phyloP scores from a whole-genome alignment of 2,113 vertebrate species.

The Laticauda laticaudata region DNA sequence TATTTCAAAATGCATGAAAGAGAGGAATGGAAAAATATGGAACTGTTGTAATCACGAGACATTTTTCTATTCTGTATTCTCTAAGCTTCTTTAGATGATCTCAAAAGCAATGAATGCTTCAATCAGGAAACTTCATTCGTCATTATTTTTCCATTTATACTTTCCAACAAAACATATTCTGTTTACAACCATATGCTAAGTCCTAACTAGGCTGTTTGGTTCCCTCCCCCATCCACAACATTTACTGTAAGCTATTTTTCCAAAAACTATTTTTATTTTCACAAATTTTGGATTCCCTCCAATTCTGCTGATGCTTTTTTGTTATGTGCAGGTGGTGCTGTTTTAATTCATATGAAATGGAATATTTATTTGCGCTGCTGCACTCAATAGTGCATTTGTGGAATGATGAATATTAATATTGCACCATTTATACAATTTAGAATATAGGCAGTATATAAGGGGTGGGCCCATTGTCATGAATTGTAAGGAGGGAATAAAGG shows the following conservation, averaged over 20 bases:
- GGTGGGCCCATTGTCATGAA: background rate
- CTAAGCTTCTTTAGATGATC: background rate
- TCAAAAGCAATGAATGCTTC: background rate
- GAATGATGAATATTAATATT: background rate
- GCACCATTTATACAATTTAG: background rate
- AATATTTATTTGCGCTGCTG: background rate
- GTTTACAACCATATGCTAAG: background rate
- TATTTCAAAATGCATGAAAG: background rate
- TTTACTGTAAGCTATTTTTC: background rate
- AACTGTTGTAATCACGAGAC: too few species aligned
- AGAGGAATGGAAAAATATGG: background rate
- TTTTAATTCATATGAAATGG: background rate
- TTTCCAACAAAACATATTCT: background rate
- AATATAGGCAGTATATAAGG: background rate
- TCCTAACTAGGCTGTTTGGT: background rate
- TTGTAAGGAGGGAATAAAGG: background rate
- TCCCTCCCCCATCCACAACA: background rate
- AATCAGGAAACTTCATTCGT: background rate
- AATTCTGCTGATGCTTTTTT: background rate
- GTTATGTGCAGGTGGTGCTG: background rate
- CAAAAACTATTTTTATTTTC: background rate
- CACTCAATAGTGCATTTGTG: background rate
- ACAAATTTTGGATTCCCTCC: background rate
- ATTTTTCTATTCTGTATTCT: background rate
- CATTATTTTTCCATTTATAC: background rate